Base-by-base conservation (phyloP, 1,140 invertebrate species). In the Chrysopa pallens region DNA sequence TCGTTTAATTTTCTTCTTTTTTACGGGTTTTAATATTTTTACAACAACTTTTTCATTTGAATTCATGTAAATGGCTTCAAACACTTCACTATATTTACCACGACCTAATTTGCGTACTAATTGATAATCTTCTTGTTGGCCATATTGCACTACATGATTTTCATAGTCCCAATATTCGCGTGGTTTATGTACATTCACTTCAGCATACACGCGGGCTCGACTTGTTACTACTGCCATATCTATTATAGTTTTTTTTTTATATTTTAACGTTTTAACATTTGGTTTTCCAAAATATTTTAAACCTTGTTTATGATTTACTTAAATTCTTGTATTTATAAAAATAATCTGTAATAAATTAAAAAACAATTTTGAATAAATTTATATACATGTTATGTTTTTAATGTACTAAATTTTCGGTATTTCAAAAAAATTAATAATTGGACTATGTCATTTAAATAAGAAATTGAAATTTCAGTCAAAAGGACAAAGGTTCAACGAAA, bases 121-220 rank as follows among this genome's bases (percentile, higher is more conserved):
- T 61, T 96, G 92, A 66, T 98, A 99, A 65, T 98, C 90, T 67
- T 98, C 94, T 69, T 97, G 92, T 60, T 95, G 83, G 43, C 92
- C 92, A 84, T 87, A 95, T 58, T 90, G 82, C 36, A 98, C 91
- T 50, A 85, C 83, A 70, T 96, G 96, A 53, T 84, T 85, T 69
- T 99, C 96, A 65, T 98, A 99, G 62, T 99, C 93, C 92, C 94
- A 98, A 62, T 97, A 98, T 53, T 97, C 93, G 64, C 92, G 75
- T 47, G 92, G 84, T 69, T 94, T 92, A 62, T 92, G 84, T 64
- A 84, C 80, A 68, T 98, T 96, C 38, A 96, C 89, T 67, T 99
- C 93, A 48, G 92, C 77, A 70, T 97, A 97, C 52, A 96, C 90
- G 58, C 91, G 75, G 56, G 92, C 84, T 73, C 84, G 78, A 72